Conservation (phyloP, 2,888 invertebrate species). For the Diaprepes abbreviatus region DNA sequence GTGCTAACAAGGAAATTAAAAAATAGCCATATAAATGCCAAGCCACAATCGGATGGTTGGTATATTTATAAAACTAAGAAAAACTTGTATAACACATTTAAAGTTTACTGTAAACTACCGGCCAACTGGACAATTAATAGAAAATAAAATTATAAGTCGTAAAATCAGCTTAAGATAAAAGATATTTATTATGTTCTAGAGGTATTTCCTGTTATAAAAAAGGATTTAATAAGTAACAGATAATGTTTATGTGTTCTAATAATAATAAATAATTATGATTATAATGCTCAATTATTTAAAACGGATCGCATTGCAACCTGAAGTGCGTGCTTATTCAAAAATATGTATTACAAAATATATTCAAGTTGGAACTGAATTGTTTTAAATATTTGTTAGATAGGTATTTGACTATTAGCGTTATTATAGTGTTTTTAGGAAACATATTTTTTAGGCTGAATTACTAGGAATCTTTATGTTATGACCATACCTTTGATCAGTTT, state of each 20-base stretch:
- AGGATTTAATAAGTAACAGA: not conserved
- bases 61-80: no score
- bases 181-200: not conserved
- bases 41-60: no score
- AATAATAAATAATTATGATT: constrained; percentile 9
- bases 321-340: not conserved
- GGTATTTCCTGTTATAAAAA: constrained; percentile 11
- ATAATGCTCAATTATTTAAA: constrained; percentile 5
- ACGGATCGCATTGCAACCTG: not conserved
- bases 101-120: constrained; percentile 6
- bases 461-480: no score
- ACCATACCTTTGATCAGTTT: no score
- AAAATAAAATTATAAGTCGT: not conserved
- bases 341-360: not conserved
- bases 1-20: no score
- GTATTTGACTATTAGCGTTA: not conserved
- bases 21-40: no score
- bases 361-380: not conserved
- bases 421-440: no score
- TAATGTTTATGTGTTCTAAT: not conserved
- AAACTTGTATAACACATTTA: not conserved
- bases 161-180: constrained; percentile 1
- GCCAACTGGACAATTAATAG: not conserved
- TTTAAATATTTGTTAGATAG: not conserved
- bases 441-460: no score